Percentiles rank a stretch among this genome's conserved stretches.
phyloP scores from a whole-genome alignment of 2,888 invertebrate species.

The Parelbella ahira region DNA sequence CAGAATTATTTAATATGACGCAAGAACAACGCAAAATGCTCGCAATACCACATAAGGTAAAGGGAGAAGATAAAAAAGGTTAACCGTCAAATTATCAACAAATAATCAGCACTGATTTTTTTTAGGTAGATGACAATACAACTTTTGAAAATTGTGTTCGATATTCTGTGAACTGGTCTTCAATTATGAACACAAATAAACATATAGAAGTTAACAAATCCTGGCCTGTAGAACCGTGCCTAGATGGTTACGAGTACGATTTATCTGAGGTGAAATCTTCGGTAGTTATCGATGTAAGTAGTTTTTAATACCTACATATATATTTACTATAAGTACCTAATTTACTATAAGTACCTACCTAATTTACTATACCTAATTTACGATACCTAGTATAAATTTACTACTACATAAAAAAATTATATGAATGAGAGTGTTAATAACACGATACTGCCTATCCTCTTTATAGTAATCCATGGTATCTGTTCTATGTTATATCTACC shows the following conservation, averaged over 20 bases:
- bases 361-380: too few relatives aligned
- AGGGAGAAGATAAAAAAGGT: too few relatives aligned
- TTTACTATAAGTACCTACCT: too few relatives aligned
- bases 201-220: conserved; percentile 63
- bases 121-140: conserved; percentile 54
- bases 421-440: too few relatives aligned
- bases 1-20: conserved; percentile 83
- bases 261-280: conserved; percentile 85
- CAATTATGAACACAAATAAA: conserved; percentile 58
- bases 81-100: background rate
- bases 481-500: too few relatives aligned
- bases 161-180: conserved; percentile 87
- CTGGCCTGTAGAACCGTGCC: conserved; percentile 85
- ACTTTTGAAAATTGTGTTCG: conserved; percentile 86
- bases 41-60: conserved; percentile 80
- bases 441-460: too few relatives aligned
- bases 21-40: conserved; percentile 81
- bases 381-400: too few relatives aligned
- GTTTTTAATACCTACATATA: background rate
- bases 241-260: conserved; percentile 90
- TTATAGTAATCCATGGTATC: too few relatives aligned
- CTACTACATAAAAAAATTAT: too few relatives aligned
- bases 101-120: conserved; percentile 4
- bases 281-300: conserved; percentile 90
- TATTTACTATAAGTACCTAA: background rate